Base-by-base conservation (phyloP, 2,797 vertebrate genomes). In the Sebastes ruberrimus region DNA sequence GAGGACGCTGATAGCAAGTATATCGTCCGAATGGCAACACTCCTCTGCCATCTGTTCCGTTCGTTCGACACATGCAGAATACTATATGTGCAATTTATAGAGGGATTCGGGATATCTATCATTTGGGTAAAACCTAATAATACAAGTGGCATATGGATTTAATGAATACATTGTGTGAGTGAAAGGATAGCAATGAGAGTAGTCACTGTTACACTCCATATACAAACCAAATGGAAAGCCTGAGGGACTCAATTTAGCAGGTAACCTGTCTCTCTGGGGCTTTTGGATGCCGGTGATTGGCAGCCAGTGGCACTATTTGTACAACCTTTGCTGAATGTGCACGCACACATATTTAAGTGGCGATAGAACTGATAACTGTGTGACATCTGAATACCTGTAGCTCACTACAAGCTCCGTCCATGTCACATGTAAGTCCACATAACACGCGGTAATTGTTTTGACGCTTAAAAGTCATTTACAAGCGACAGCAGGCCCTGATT, bases 161-260 rank as follows among this genome's bases (percentile, higher is more conserved):
- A 87, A 78, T 66, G 53, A 79, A 76, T 76, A 57, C 60, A 60
- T 28, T 30, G 32, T 61, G 62, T 63, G 76, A 81, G 59, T 20
- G 60, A 78, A 27, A 78, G 75, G 57, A 83, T 32, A 63, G 56
- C 71, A 42, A 25, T 13, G 55, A 82, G 65, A 80, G 74, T 30
- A 74, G 79, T 80, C 63, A 56, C 23, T 62, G 76, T 83, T 83
- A 46, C 69, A 74, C 67, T 81, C 65, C 61, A 78, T 80, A 79
- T 71, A 75, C 63, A 78, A 86, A 81, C 64, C 73, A 82, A 87
- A 84, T 89, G 78, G 76, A 88, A 89, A 91, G 80, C 88, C 89
- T 77, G 20, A 64, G 90, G 88, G 88, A 90, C 86, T 93, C 91
- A 91, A 90, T 94, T 93, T 89, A 92, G 74, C 84, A 83, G 78